phyloP scores from a whole-genome alignment of 1,140 invertebrate species.

The Apolygus lucorum region DNA sequence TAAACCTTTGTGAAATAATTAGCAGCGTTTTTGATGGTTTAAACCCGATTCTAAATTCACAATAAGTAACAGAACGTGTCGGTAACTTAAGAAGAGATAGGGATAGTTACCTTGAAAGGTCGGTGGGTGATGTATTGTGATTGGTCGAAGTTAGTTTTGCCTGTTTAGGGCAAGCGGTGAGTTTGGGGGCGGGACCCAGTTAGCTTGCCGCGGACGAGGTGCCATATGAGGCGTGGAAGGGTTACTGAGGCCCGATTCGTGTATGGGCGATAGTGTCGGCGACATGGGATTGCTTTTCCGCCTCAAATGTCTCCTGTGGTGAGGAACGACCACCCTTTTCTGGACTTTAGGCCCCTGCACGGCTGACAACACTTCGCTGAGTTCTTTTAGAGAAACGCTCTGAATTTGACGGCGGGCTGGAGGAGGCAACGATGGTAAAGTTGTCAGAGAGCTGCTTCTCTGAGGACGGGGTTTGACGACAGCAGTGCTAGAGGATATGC shows the following conservation, averaged over 20 bases:
- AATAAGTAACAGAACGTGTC: too few relatives aligned
- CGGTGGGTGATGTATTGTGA: background rate
- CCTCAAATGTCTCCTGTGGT: constrained; percentile 33
- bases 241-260: constrained; percentile 63
- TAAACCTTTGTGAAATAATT: too few relatives aligned
- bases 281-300: constrained; percentile 41
- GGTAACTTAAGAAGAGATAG: background rate
- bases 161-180: constrained; percentile 17
- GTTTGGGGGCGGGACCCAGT: constrained; percentile 18
- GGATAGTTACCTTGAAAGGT: background rate
- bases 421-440: constrained; percentile 43
- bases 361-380: constrained; percentile 43
- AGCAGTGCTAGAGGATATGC: constrained; percentile 18
- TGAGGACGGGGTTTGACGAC: constrained; percentile 25
- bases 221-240: constrained; percentile 40
- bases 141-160: constrained; percentile 9
- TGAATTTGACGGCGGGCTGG: constrained; percentile 42
- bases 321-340: constrained; percentile 24
- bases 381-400: constrained; percentile 40
- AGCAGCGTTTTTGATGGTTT: too few relatives aligned
- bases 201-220: constrained; percentile 22
- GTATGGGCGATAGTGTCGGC: constrained; percentile 54
- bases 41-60: too few relatives aligned
- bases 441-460: constrained; percentile 31
- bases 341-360: constrained; percentile 35